Conservation (phyloP, 2,888 invertebrate species). For the Peribatodes rhomboidaria region DNA sequence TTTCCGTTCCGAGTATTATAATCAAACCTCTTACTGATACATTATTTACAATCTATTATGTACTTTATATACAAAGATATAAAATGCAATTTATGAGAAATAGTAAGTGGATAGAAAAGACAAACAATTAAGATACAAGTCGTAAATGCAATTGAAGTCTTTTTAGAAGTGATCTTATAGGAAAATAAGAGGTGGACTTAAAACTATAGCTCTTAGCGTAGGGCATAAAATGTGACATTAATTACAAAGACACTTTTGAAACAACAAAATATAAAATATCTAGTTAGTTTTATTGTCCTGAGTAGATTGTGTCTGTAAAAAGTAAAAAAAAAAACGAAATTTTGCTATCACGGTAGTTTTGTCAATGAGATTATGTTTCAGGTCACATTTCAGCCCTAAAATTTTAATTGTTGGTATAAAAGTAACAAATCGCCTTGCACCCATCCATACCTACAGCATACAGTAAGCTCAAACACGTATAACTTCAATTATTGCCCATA, state of each 20-base stretch:
- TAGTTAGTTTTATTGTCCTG: too few relatives aligned
- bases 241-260: too few relatives aligned
- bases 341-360: too few relatives aligned
- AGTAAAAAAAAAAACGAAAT: too few relatives aligned
- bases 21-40: constrained; percentile 58
- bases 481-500: constrained; percentile 65
- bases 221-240: constrained; percentile 12
- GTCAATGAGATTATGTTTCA: too few relatives aligned
- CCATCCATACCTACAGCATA: constrained; percentile 32
- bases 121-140: constrained; percentile 31
- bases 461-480: constrained; percentile 46
- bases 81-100: constrained; percentile 47
- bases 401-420: constrained; percentile 21
- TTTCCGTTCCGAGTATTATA: constrained; percentile 34
- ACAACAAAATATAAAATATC: too few relatives aligned
- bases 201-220: neutral
- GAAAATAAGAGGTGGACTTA: constrained; percentile 18
- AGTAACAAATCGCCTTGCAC: constrained; percentile 42
- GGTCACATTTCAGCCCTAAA: constrained; percentile 17
- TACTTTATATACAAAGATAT: constrained; percentile 72
- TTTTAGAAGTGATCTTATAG: constrained; percentile 35
- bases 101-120: constrained; percentile 40
- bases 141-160: constrained; percentile 45
- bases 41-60: constrained; percentile 76
- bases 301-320: neutral